Percentiles rank a stretch among this genome's conserved stretches.
Evolutionary conservation across 2,888 invertebrate species (phyloP).

Genomic region (Dynastes maya): DNA sequence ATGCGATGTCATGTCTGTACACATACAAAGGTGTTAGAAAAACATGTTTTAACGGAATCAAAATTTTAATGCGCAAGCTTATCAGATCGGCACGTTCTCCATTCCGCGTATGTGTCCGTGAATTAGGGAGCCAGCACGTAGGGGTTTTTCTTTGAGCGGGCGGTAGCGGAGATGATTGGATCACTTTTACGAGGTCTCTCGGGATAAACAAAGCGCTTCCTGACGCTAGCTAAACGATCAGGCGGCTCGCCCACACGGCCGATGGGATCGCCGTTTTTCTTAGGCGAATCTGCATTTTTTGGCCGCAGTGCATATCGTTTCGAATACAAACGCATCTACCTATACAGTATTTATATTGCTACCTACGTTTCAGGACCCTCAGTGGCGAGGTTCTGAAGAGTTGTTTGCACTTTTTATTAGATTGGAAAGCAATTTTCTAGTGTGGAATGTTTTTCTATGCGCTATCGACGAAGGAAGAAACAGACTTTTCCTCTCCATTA

Average conservation of each 20-base stretch:
- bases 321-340: neutral
- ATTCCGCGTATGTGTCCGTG: constrained; percentile 40
- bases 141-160: constrained; percentile 57
- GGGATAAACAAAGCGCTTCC: constrained; percentile 71
- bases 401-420: neutral
- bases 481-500: too few relatives aligned
- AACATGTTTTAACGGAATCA: constrained; percentile 20
- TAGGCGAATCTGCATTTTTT: constrained; percentile 24
- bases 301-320: constrained; percentile 12
- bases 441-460: too few relatives aligned
- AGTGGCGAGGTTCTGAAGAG: neutral
- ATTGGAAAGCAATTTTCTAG: too few relatives aligned
- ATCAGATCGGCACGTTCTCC: constrained; percentile 32
- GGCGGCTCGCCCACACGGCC: neutral
- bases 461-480: too few relatives aligned
- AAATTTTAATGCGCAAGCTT: constrained; percentile 40
- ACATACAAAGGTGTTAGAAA: constrained; percentile 24
- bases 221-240: constrained; percentile 52
- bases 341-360: too few relatives aligned
- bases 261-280: constrained; percentile 19
- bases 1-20: neutral
- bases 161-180: constrained; percentile 71
- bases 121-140: constrained; percentile 61
- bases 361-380: too few relatives aligned
- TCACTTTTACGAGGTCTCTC: constrained; percentile 72